phyloP scores from a whole-genome alignment of 2,797 vertebrate species.

The Coracias cyanogaster region DNA sequence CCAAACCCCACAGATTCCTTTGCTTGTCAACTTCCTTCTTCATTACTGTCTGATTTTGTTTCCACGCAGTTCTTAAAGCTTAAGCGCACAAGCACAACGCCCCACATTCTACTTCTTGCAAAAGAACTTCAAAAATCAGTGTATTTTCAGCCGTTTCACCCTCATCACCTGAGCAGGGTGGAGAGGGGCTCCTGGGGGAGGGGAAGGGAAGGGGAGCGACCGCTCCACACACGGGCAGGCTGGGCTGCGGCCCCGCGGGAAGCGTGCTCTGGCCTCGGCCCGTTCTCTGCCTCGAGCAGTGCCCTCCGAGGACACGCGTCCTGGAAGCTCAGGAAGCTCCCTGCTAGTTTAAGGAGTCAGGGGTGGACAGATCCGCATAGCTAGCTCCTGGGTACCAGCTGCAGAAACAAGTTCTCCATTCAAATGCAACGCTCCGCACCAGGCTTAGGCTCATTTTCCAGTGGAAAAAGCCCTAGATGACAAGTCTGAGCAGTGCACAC shows the following conservation, averaged over 20 bases:
- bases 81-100: neutral
- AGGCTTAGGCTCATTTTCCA: neutral
- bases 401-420: neutral
- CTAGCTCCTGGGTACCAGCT: neutral
- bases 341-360: neutral
- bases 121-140: neutral
- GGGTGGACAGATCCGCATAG: fast-evolving
- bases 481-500: neutral
- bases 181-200: neutral
- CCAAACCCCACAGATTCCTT: neutral
- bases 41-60: neutral
- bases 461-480: neutral
- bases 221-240: neutral
- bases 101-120: neutral
- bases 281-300: neutral
- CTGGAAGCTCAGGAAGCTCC: neutral
- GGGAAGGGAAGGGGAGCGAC: neutral
- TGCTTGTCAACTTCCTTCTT: neutral
- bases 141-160: neutral
- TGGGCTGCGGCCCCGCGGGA: fast-evolving
- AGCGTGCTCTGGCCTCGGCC: neutral
- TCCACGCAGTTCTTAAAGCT: neutral
- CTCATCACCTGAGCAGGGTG: no score
- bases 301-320: neutral
- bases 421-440: neutral